Conservation (phyloP, 2,797 vertebrate species). For the Tinamus major region DNA sequence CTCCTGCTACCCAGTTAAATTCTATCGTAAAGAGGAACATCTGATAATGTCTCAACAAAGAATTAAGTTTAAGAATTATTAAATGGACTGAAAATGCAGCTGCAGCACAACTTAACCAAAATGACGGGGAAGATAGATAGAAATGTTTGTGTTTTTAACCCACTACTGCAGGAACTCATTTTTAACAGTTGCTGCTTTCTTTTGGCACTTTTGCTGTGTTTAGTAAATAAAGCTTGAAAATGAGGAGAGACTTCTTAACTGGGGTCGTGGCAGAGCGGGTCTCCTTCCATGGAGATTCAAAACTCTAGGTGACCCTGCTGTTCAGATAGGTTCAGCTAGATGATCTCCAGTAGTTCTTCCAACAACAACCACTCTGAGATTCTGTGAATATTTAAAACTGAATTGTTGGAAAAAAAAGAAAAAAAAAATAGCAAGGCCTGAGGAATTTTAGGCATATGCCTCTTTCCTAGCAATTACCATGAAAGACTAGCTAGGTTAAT, state of each 20-base stretch:
- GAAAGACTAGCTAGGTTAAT: not conserved
- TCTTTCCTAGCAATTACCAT: not conserved
- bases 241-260: no score
- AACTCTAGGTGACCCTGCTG: no score
- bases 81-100: not conserved
- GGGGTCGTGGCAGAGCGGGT: no score
- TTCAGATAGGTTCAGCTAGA: no score
- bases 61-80: not conserved
- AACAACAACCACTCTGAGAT: no score
- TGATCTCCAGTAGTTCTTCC: no score
- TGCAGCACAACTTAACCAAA: no score
- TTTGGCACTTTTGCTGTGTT: not conserved
- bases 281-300: no score
- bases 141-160: not conserved
- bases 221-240: not conserved
- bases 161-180: not conserved
- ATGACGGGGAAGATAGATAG: not conserved
- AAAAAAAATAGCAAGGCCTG: not conserved
- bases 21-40: not conserved
- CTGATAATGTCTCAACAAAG: not conserved
- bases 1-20: not conserved
- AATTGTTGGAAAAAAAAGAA: not conserved
- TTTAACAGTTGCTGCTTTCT: not conserved
- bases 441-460: rapidly evolving
- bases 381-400: no score